Percentiles rank a stretch among this genome's conserved stretches.
Evolutionary conservation across 2,888 invertebrate genomes (phyloP).

Genomic region (Mesorhabditis belari): DNA sequence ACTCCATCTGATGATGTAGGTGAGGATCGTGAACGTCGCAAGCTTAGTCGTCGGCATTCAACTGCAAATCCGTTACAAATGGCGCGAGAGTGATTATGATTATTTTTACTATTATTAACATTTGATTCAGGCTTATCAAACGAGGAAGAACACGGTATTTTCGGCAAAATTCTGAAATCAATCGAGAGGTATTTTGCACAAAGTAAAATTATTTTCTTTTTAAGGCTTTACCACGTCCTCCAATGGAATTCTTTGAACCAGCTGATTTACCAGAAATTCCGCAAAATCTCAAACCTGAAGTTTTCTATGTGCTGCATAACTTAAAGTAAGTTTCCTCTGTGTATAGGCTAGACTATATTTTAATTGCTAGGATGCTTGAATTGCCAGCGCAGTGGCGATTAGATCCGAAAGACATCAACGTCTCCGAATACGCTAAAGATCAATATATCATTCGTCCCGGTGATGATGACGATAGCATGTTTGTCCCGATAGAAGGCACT

Average conservation of each 20-base stretch:
- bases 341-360: background rate
- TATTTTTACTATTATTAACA: background rate
- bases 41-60: slow-evolving; percentile 4
- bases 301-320: slow-evolving; percentile 16
- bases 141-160: slow-evolving; percentile 30
- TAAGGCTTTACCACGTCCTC: slow-evolving; percentile 21
- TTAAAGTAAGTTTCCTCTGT: slow-evolving; percentile 2
- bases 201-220: no score
- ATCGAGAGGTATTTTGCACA: no score
- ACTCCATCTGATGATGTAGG: slow-evolving; percentile 19
- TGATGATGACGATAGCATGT: slow-evolving; percentile 10
- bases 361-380: slow-evolving; percentile 8
- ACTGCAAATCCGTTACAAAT: slow-evolving; percentile 26
- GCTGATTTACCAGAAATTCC: slow-evolving; percentile 41
- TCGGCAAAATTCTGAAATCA: background rate
- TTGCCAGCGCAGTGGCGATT: slow-evolving; percentile 9
- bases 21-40: background rate
- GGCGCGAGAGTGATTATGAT: slow-evolving; percentile 28
- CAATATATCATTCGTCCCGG: slow-evolving; percentile 6
- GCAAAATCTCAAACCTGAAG: slow-evolving; percentile 12
- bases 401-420: slow-evolving; percentile 14
- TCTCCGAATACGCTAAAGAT: slow-evolving; percentile 7
- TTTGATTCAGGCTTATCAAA: slow-evolving; percentile 19
- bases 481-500: slow-evolving; percentile 12
- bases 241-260: slow-evolving; percentile 49